Evolutionary conservation across 2,113 vertebrate genomes (phyloP).

Genomic region (Triplophysa siluroides): DNA sequence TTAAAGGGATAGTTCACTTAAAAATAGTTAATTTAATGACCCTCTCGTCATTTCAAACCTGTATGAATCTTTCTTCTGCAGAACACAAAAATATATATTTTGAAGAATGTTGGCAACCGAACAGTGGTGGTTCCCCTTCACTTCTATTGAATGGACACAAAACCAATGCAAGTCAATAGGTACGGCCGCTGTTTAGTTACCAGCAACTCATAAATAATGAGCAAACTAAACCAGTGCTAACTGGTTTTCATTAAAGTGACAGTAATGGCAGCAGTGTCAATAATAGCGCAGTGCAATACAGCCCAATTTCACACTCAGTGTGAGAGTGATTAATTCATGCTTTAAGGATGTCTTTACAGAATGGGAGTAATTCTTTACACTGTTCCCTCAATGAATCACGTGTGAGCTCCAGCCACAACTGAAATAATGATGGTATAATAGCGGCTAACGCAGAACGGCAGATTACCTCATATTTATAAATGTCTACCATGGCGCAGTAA

Average conservation of each 20-base stretch:
- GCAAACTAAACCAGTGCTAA: background rate
- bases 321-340: slow-evolving; percentile 66
- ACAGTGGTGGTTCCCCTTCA: too few species aligned
- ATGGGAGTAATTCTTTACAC: slow-evolving; percentile 65
- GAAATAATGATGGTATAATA: slow-evolving; percentile 77
- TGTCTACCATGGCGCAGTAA: slow-evolving; percentile 68
- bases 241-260: background rate
- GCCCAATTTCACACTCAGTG: slow-evolving; percentile 55
- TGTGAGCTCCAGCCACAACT: slow-evolving; percentile 55
- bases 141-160: background rate
- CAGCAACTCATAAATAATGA: background rate
- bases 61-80: too few species aligned
- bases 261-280: background rate
- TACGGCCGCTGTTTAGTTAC: background rate
- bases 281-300: slow-evolving; percentile 48
- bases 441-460: slow-evolving; percentile 61
- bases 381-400: slow-evolving; percentile 72
- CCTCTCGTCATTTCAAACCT: too few species aligned
- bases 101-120: too few species aligned
- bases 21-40: too few species aligned
- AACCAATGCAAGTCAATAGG: background rate
- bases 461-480: slow-evolving; percentile 76
- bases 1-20: too few species aligned
- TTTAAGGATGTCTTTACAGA: slow-evolving; percentile 66
- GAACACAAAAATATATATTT: too few species aligned